Conservation (phyloP, 1,140 invertebrate genomes). For the Papilio polytes region DNA sequence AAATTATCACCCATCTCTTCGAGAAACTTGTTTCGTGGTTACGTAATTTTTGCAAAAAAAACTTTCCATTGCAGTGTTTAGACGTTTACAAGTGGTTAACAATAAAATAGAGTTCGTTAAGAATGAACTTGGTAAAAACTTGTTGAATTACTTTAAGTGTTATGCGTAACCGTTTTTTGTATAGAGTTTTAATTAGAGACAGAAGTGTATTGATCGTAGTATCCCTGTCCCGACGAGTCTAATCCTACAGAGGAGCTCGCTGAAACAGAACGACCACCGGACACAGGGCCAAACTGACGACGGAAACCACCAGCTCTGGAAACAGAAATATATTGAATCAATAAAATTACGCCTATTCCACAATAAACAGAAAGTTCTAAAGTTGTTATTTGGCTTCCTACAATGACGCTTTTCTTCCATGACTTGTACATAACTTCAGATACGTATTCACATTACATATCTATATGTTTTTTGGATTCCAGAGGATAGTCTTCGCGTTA, state of each 20-base stretch:
- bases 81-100: not conserved
- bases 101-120: not conserved
- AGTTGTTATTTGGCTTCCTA: not conserved
- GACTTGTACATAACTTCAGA: no score
- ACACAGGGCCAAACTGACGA: constrained; percentile 1
- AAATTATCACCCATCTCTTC: not conserved
- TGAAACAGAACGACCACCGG: not conserved
- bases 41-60: not conserved
- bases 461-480: not conserved
- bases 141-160: not conserved
- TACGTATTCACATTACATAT: no score
- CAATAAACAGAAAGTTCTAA: not conserved
- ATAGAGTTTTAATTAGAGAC: not conserved
- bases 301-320: not conserved
- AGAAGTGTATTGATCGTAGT: constrained; percentile 5
- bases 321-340: not conserved
- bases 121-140: not conserved
- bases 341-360: not conserved
- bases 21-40: not conserved
- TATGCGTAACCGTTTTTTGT: not conserved
- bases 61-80: not conserved
- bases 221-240: not conserved
- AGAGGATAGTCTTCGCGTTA: no score
- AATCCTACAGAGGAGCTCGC: constrained; percentile 3
- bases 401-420: not conserved